These are phyloP conservation scores for Spilarctia lutea DNA, from an alignment of 2,888 invertebrate genomes.

Conservation along the genomic window DNA sequence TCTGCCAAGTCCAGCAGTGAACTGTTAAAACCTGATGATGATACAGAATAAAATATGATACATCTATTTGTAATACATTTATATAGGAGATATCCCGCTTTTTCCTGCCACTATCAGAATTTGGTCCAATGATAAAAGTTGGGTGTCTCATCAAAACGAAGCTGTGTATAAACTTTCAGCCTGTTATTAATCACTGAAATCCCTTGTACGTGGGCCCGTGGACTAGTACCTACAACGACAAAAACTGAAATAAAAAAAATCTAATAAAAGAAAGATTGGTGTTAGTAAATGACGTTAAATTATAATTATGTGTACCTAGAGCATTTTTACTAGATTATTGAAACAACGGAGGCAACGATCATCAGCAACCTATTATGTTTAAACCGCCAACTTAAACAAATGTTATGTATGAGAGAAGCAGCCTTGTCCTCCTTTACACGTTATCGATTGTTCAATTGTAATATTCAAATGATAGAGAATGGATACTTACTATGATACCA, in stretches of 20 bases:
- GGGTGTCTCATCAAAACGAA: no score
- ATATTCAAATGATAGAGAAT: background rate
- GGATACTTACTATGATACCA: background rate
- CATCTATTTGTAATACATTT: background rate
- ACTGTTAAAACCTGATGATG: no score
- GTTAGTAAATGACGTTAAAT: constrained; percentile 20
- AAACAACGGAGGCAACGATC: constrained; percentile 23
- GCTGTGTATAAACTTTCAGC: no score
- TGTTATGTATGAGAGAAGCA: constrained; percentile 38
- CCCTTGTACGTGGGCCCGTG: no score
- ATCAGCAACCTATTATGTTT: constrained; percentile 39
- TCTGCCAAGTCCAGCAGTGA: no score
- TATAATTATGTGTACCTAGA: constrained; percentile 9
- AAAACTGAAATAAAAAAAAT: background rate
- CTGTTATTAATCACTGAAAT: no score
- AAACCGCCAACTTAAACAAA: constrained; percentile 46
- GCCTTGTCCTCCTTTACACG: constrained; percentile 52
- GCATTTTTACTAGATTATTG: constrained; percentile 3
- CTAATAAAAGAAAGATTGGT: background rate
- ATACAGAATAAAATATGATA: background rate
- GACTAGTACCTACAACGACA: no score
- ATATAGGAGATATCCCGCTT: no score
- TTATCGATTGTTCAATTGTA: constrained; percentile 40
- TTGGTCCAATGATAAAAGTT: no score
- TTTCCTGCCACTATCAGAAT: no score